These are phyloP conservation scores for Microhierax caerulescens DNA, from an alignment of 2,797 vertebrate species.

Conservation along the genomic window DNA sequence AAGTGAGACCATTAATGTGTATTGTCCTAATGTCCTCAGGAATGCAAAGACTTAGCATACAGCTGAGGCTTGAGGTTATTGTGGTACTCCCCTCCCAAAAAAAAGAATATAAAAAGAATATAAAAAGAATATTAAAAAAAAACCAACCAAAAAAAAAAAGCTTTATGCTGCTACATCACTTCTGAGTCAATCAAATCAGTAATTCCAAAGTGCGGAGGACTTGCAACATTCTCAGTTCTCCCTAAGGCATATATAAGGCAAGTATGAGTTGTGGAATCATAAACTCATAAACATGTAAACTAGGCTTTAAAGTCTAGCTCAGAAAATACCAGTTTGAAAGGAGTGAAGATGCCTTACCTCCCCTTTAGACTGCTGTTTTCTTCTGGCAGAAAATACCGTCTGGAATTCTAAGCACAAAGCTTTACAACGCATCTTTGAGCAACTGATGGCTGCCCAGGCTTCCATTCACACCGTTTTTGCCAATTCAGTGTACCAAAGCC, in stretches of 20 bases:
- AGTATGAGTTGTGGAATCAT: neutral
- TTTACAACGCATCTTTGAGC: neutral
- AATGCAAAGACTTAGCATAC: neutral
- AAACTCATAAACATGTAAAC: no score
- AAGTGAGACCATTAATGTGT: neutral
- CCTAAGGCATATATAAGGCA: accelerated
- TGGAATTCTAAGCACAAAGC: neutral
- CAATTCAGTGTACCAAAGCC: neutral
- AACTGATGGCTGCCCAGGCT: accelerated
- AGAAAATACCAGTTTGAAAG: neutral
- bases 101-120: neutral
- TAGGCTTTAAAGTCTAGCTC: neutral
- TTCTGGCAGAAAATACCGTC: neutral
- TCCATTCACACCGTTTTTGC: neutral
- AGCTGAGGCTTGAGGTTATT: constrained; percentile 11
- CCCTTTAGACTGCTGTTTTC: neutral
- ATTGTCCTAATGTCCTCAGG: constrained; percentile 26
- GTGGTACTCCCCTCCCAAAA: neutral
- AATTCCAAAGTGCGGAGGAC: neutral
- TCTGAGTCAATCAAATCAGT: neutral
- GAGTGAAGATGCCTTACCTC: neutral
- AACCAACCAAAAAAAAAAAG: no score
- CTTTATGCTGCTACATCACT: neutral
- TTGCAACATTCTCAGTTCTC: neutral
- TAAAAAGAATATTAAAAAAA: no score